These are phyloP conservation scores for Dolomedes plantarius DNA, from an alignment of 2,888 invertebrate species.

Conservation along the genomic window DNA sequence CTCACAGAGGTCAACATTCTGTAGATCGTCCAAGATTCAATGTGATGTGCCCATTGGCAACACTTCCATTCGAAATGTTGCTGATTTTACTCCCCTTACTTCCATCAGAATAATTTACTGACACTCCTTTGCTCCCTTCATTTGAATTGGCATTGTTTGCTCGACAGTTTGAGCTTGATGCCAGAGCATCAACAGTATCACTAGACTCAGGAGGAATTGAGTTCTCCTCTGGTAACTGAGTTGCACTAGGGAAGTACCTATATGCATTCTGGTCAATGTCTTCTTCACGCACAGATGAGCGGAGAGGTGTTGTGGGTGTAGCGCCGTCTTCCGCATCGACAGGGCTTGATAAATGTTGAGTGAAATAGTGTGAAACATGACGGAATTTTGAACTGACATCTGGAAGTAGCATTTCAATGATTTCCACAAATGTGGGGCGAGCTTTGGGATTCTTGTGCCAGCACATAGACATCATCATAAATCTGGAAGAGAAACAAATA, in stretches of 20 bases:
- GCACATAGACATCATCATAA: conserved; percentile 92
- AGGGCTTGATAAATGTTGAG: conserved; percentile 17
- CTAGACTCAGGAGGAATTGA: not conserved
- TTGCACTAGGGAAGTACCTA: conserved; percentile 65
- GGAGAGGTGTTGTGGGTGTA: conserved; percentile 63
- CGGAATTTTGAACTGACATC: conserved; percentile 78
- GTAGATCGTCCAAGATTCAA: conserved; percentile 51
- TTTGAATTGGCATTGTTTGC: conserved; percentile 15
- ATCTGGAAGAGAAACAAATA: conserved; percentile 78
- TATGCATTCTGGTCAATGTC: conserved; percentile 17
- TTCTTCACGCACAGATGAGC: conserved; percentile 27
- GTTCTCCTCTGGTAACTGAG: conserved; percentile 37
- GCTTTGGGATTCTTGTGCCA: conserved; percentile 89
- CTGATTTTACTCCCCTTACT: conserved; percentile 73
- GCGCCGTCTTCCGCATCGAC: conserved; percentile 28
- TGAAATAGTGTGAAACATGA: conserved; percentile 47
- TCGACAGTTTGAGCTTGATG: not conserved
- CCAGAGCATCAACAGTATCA: not conserved
- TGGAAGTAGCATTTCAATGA: conserved; percentile 84
- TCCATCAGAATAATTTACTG: conserved; percentile 70
- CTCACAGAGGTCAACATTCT: conserved; percentile 35
- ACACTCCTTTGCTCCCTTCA: conserved; percentile 56
- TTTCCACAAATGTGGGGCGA: conserved; percentile 87
- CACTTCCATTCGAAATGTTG: conserved; percentile 71
- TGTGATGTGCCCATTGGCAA: conserved; percentile 71